Base-by-base conservation (phyloP, 1,140 invertebrate genomes). In the Ceratitis capitata region DNA sequence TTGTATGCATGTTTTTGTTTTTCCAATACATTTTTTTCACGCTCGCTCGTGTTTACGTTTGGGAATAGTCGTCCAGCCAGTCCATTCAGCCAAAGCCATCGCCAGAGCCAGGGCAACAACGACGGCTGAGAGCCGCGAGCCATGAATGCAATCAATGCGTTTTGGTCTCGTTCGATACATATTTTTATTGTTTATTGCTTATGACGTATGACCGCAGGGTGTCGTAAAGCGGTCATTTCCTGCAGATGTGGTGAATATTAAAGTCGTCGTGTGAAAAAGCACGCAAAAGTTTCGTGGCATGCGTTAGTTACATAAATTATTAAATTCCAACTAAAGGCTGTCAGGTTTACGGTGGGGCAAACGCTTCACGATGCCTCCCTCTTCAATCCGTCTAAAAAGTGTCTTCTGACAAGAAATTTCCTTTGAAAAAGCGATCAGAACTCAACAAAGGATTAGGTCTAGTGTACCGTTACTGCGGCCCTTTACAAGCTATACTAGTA, bases 71-170 rank as follows among this genome's bases (percentile, higher is more conserved):
- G 39, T 32, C 69, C 39, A 45, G 69, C 16, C 69, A 78, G 45
- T 78, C 14, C 69, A 45, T 78, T 78, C 61, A 64, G 32, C 35
- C 69, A n/a, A n/a, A n/a, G n/a, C n/a, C n/a, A n/a, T n/a, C n/a
- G n/a, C n/a, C n/a, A n/a, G n/a, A n/a, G n/a, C n/a, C n/a, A n/a
- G n/a, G n/a, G n/a, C n/a, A n/a, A n/a, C n/a, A 78, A 7, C 32
- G 9, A 45, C 69, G n/a, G 69, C 69, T 39, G 69, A n/a, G 45
- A 78, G 39, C 69, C 35, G 45, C 45, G 69, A 78, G 39, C 69
- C 35, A 78, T 78, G 69, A 78, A 78, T 78, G 69, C 69, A 78
- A 78, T 78, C 69, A 78, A 78, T 78, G 69, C 35, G 45, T 78
- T 78, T 78, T 78, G 45, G 69, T 78, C 39, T 42, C n/a, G n/a